Base-by-base conservation (phyloP, 2,888 invertebrate species). In the Drosophila anomalipes region DNA sequence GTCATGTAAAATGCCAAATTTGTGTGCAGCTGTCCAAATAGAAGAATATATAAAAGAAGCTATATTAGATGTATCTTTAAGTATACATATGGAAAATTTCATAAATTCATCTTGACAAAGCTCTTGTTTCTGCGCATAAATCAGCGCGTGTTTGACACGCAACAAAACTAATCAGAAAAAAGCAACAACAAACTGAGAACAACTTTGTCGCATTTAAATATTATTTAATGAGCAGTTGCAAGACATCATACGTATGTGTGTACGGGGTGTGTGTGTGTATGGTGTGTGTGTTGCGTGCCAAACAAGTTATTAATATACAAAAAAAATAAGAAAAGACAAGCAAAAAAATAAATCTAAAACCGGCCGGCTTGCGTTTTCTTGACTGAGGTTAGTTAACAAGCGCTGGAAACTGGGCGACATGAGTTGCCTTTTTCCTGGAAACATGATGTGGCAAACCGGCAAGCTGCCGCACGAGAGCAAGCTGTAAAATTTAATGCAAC, bases 141-240 rank as follows among this genome's bases (percentile, higher is more conserved):
- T 79, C 81, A 79, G 56, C 79, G 81, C 79, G 81, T 76, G 79
- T 76, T 77, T 62, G 66, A 54, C 79, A 77, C 81, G 69, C 79
- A 81, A 81, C 70, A 62, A 81, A 66, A 52, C 73, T 62, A 77
- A 81, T 77, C 77, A 70, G 53, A 53, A 30, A 32, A 49, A 54
- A 51, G 30, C 19, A 64, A 51, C 62, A 72, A 33, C 12, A 47
- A 47, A 54, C 10, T 4, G 26, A 32, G 32, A 49, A 57, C 28
- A 67, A 73, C 70, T 69, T 74, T 80, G 80, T 77, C 80, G 65
- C 84, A 86, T 86, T 83, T 71, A 86, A 79, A 86, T 81, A 75
- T 79, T 86, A 89, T 77, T 85, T 89, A 85, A 85, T 76, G 58
- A 77, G 65, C 67, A 65, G 77, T 49, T 22, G 57, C 44, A 30